Evolutionary conservation across 2,888 invertebrate genomes (phyloP).

Genomic region (Scelioninae gen. 2): DNA sequence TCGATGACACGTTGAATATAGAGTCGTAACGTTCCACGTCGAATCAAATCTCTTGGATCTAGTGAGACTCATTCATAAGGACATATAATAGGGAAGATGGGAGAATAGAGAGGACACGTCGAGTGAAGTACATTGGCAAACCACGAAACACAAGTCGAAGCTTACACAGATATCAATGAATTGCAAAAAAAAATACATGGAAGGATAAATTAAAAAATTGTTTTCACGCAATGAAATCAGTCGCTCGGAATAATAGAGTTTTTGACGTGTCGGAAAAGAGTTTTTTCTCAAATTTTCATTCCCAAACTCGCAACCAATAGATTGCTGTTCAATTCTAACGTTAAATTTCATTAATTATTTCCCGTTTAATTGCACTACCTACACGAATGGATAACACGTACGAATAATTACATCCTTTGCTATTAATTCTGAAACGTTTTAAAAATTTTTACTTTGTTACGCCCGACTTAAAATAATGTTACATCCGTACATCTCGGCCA

Average conservation of each 20-base stretch:
- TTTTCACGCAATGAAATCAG: conserved; percentile 25
- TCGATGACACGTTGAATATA: conserved; percentile 31
- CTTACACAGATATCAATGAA: conserved; percentile 15
- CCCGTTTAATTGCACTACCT: too few species aligned
- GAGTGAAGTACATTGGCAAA: conserved; percentile 33
- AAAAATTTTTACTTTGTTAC: too few species aligned
- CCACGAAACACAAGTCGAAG: conserved; percentile 17
- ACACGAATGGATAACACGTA: too few species aligned
- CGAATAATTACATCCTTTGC: too few species aligned
- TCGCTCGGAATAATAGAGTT: conserved; percentile 3
- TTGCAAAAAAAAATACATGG: conserved; percentile 1
- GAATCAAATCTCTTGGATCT: conserved; percentile 43
- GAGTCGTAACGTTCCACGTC: conserved; percentile 21
- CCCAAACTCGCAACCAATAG: not conserved
- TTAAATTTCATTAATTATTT: too few species aligned
- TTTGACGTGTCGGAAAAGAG: too few species aligned
- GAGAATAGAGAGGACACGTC: conserved; percentile 22
- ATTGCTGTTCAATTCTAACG: too few species aligned
- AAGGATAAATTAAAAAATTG: conserved; percentile 12
- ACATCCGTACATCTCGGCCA: too few species aligned
- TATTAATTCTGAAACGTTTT: too few species aligned
- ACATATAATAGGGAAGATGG: conserved; percentile 39
- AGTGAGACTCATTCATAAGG: conserved; percentile 33
- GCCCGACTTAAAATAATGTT: too few species aligned
- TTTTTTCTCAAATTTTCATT: too few species aligned